A percentile compares a stretch with the other conserved stretches of the same genome.
phyloP scores from a whole-genome alignment of 2,888 invertebrate genomes.

The Meteorus colon region DNA sequence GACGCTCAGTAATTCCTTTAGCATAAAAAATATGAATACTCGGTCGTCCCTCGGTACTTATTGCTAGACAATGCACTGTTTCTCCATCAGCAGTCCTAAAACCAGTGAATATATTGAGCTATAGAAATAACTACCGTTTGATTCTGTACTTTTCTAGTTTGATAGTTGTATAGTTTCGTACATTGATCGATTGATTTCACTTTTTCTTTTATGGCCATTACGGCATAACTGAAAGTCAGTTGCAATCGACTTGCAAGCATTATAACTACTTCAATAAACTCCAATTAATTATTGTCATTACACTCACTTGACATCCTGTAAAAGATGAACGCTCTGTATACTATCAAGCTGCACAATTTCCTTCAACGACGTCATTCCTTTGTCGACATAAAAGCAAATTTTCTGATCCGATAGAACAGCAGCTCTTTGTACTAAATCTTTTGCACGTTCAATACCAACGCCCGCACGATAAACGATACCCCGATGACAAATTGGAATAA shows the following conservation, averaged over 20 bases:
- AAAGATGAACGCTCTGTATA: constrained; percentile 79
- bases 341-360: constrained; percentile 82
- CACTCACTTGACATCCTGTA: constrained; percentile 76
- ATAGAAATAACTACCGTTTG: not conserved
- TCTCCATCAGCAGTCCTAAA: constrained; percentile 64
- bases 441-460: constrained; percentile 75
- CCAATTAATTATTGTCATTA: constrained; percentile 27
- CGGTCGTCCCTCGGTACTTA: constrained; percentile 63
- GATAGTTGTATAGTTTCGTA: constrained; percentile 28
- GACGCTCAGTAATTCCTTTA: constrained; percentile 71
- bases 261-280: constrained; percentile 25
- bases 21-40: constrained; percentile 64
- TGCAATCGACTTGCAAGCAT: not conserved
- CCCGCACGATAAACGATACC: constrained; percentile 76
- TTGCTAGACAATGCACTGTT: constrained; percentile 67
- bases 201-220: not conserved
- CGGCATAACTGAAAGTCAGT: not conserved
- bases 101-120: not conserved
- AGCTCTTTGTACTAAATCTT: constrained; percentile 80
- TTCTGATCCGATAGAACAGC: constrained; percentile 81
- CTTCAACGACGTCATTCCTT: constrained; percentile 80
- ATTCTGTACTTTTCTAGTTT: not conserved
- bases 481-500: constrained; percentile 75
- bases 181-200: constrained; percentile 23
- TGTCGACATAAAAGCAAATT: constrained; percentile 83